Evolutionary conservation across 2,888 invertebrate species (phyloP).

Genomic region (Lycocerus yunnanus): DNA sequence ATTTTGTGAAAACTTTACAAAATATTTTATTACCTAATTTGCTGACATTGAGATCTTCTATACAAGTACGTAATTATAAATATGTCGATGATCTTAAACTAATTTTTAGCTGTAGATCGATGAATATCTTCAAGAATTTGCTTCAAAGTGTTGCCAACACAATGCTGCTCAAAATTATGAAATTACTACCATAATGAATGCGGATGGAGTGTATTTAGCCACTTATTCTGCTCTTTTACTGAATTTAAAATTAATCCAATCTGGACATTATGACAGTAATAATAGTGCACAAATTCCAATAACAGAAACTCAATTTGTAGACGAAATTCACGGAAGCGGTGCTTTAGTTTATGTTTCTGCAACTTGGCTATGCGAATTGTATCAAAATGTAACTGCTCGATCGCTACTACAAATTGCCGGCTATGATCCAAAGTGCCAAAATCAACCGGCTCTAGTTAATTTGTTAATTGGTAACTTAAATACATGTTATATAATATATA

Average conservation of each 20-base stretch:
- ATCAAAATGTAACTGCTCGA: slow-evolving; percentile 80
- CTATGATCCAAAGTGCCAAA: slow-evolving; percentile 60
- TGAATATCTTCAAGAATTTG: slow-evolving; percentile 88
- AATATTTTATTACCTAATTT: slow-evolving; percentile 78
- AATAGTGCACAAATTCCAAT: slow-evolving; percentile 59
- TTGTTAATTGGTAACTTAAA: slow-evolving; percentile 68
- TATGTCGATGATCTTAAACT: neutral
- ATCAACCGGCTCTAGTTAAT: slow-evolving; percentile 71
- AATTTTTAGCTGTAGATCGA: slow-evolving; percentile 65
- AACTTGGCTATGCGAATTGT: slow-evolving; percentile 91
- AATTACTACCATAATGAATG: slow-evolving; percentile 82
- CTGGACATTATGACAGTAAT: slow-evolving; percentile 70
- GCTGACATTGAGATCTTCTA: slow-evolving; percentile 74
- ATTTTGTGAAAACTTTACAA: slow-evolving; percentile 78
- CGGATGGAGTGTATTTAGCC: slow-evolving; percentile 92
- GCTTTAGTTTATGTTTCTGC: slow-evolving; percentile 91
- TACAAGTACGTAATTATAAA: slow-evolving; percentile 62
- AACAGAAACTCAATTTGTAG: slow-evolving; percentile 87
- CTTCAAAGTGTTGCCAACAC: slow-evolving; percentile 89
- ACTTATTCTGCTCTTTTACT: slow-evolving; percentile 84
- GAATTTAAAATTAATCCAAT: slow-evolving; percentile 77
- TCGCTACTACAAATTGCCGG: slow-evolving; percentile 74
- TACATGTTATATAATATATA: too few relatives aligned
- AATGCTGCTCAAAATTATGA: slow-evolving; percentile 68
- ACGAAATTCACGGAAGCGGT: slow-evolving; percentile 90